Evolutionary conservation across 2,888 invertebrate genomes (phyloP), one percentile per base, ranked within the genome.

Genomic region (Drosophila mimetica): DNA sequence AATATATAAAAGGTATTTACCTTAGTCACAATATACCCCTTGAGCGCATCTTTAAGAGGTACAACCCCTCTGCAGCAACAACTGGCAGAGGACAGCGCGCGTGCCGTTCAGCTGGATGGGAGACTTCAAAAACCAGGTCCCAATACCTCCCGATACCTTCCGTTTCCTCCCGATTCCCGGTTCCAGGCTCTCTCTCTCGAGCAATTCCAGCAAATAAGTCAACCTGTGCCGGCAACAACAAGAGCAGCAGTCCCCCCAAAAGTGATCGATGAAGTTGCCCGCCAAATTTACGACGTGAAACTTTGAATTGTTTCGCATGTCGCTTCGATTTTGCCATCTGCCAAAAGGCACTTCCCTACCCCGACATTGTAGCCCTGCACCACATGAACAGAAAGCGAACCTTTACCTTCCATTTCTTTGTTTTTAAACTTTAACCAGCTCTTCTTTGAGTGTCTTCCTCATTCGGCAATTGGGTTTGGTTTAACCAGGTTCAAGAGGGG

Each of bases 261-360:
- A 90, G 88, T 90, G 91, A 91, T 91, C 90, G 91, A 90, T 90
- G 90, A 90, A 91, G 90, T 91, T 84, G 80, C 77, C 74, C 79
- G 69, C 77, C 76, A 84, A 90, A 91, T 91, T 91, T 90, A 90
- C 89, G 90, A 91, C 88, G 90, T 91, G 90, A 89, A 89, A 91
- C 90, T 89, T 89, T 85, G 87, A 86, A 89, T 89, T 86, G 88
- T 87, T 87, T 80, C 82, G 77, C 85, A 88, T 86, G 85, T 88
- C 88, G 86, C 74, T 86, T 88, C 82, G 87, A 82, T 82, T 84
- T 88, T 87, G 71, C 79, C 65, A 64, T 71, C 69, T 76, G 75
- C 79, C 70, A 65, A 73, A 46, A 53, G 55, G 51, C 55, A 47
- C 57, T 46, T 30, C 57, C 57, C 60, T 7, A n/a, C 22, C 54